These are phyloP conservation scores for Chloroclystis v-ata DNA, from an alignment of 2,888 invertebrate genomes.

Conservation along the genomic window DNA sequence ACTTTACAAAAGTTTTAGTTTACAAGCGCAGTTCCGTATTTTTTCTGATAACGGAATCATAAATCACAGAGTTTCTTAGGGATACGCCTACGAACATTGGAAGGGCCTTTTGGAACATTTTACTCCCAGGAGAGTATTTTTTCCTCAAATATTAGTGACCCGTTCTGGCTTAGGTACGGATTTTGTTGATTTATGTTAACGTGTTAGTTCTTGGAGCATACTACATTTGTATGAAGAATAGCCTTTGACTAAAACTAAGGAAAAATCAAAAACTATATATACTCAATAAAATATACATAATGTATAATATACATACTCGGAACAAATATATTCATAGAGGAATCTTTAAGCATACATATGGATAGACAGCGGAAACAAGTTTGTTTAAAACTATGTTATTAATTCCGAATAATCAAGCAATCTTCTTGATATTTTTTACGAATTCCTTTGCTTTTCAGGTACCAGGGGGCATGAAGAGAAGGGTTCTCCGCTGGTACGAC, in stretches of 20 bases:
- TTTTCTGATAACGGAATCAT: constrained; percentile 13
- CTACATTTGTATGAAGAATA: no score
- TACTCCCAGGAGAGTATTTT: constrained; percentile 1
- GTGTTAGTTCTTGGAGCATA: neutral
- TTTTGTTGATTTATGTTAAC: constrained; percentile 12
- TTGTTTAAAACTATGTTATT: no score
- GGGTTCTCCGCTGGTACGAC: constrained; percentile 97
- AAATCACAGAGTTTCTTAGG: constrained; percentile 8
- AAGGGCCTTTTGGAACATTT: constrained; percentile 3
- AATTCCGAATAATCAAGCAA: no score
- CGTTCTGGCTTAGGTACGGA: constrained; percentile 10
- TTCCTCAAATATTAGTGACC: constrained; percentile 12
- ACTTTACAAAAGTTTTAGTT: neutral
- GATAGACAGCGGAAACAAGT: no score
- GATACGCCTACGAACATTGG: constrained; percentile 2
- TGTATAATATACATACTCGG: no score
- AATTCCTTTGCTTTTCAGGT: no score
- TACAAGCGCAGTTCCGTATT: neutral
- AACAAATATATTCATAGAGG: no score
- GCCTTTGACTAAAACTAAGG: no score
- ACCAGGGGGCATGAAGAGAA: constrained; percentile 96
- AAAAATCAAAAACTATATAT: no score
- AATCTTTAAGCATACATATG: no score
- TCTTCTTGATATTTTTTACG: no score
- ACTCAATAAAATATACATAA: no score